Percentiles rank a stretch among this genome's conserved stretches.
phyloP scores from a whole-genome alignment of 2,888 invertebrate genomes.

The Tanaodytes sp. region DNA sequence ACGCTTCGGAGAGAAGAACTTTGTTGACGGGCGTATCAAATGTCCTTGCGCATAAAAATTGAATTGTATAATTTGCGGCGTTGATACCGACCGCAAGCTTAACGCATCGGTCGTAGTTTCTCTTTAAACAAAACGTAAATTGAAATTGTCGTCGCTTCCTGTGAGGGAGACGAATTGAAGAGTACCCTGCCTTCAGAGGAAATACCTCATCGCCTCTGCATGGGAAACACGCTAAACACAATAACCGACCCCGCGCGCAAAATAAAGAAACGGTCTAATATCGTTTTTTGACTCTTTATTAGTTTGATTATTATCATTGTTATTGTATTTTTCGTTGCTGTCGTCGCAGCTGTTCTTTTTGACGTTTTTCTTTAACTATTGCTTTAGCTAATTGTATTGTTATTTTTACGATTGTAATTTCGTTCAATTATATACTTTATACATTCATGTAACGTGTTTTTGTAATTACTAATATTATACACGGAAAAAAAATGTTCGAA shows the following conservation, averaged over 20 bases:
- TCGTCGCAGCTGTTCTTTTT: too few species aligned
- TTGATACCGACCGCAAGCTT: constrained; percentile 46
- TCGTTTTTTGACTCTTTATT: not conserved
- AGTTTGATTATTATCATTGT: too few species aligned
- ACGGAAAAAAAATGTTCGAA: too few species aligned
- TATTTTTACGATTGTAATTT: too few species aligned
- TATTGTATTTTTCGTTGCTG: too few species aligned
- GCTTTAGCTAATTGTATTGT: too few species aligned
- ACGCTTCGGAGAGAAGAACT: not conserved
- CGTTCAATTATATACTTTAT: too few species aligned
- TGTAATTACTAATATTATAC: too few species aligned
- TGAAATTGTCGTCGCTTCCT: constrained; percentile 72
- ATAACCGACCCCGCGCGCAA: constrained; percentile 29
- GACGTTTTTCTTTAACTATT: too few species aligned
- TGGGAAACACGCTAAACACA: constrained; percentile 52
- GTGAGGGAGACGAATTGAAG: constrained; percentile 66
- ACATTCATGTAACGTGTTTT: too few species aligned
- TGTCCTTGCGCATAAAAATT: constrained; percentile 49
- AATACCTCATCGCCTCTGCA: constrained; percentile 54
- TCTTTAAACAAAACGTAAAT: constrained; percentile 65
- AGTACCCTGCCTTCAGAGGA: constrained; percentile 56
- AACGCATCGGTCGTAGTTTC: constrained; percentile 52
- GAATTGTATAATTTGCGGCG: constrained; percentile 49
- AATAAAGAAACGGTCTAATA: constrained; percentile 21
- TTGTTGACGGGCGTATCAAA: constrained; percentile 35